Conservation (phyloP, 2,113 vertebrate genomes). For the Theropithecus gelada region DNA sequence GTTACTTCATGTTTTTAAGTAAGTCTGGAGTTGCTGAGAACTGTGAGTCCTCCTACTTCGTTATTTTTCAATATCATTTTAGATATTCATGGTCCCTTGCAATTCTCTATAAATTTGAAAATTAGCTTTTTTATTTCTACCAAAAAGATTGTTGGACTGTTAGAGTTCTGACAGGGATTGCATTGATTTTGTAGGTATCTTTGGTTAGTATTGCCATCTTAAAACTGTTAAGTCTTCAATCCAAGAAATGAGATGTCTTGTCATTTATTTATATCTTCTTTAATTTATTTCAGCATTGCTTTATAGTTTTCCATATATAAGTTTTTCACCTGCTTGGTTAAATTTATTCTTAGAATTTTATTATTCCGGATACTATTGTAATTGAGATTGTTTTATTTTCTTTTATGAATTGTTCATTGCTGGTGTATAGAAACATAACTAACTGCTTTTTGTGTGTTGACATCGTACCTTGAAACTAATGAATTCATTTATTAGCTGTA, state of each 20-base stretch:
- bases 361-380: not conserved
- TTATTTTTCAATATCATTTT: not conserved
- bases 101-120: not conserved
- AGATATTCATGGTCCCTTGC: not conserved
- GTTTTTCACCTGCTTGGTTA: not conserved
- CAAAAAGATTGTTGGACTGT: not conserved
- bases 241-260: not conserved
- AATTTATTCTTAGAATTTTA: not conserved
- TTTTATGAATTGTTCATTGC: not conserved
- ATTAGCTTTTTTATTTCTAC: not conserved
- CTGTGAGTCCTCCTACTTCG: not conserved
- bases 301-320: too few relatives aligned
- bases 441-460: not conserved
- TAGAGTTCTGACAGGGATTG: not conserved
- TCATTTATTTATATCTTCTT: too few relatives aligned
- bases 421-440: not conserved
- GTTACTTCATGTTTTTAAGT: not conserved
- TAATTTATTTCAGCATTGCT: too few relatives aligned
- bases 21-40: not conserved
- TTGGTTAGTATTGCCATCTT: not conserved
- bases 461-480: not conserved
- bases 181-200: not conserved
- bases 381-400: not conserved
- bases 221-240: not conserved
- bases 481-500: not conserved